Evolutionary conservation across 2,797 vertebrate species (phyloP).

Genomic region (Nyctalus aviator): DNA sequence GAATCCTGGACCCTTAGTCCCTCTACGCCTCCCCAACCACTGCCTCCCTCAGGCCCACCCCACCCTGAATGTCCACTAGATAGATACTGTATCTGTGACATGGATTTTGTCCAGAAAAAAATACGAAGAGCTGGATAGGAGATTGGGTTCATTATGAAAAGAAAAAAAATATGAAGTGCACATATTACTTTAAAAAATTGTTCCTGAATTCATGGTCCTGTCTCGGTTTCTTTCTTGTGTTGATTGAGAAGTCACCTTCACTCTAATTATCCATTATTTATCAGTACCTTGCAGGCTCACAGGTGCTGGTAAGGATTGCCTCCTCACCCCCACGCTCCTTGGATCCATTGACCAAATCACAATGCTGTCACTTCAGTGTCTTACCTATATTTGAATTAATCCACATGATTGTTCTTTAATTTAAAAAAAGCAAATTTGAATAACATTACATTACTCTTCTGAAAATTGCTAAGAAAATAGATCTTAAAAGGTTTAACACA

Average conservation of each 20-base stretch:
- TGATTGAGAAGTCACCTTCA: neutral
- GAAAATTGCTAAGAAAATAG: neutral
- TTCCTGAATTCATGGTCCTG: neutral
- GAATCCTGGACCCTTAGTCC: neutral
- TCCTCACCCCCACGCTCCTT: neutral
- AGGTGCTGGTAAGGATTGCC: neutral
- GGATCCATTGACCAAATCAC: neutral
- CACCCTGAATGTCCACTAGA: neutral
- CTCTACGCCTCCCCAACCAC: neutral
- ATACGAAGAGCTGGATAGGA: neutral
- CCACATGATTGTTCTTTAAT: neutral
- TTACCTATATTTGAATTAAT: neutral
- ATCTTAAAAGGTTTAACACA: neutral
- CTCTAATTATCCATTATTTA: neutral
- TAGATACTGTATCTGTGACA: neutral
- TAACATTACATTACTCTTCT: neutral
- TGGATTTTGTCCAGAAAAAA: neutral
- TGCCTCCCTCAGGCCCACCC: neutral
- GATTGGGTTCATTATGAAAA: neutral
- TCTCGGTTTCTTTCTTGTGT: neutral
- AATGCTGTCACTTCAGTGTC: neutral
- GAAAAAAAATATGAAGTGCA: neutral
- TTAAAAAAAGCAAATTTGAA: neutral
- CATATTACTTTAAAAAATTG: neutral
- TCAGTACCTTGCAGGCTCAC: fast-evolving